These are phyloP conservation scores for Pemphigus obesinymphae DNA, from an alignment of 1,140 invertebrate genomes.

Conservation along the genomic window DNA sequence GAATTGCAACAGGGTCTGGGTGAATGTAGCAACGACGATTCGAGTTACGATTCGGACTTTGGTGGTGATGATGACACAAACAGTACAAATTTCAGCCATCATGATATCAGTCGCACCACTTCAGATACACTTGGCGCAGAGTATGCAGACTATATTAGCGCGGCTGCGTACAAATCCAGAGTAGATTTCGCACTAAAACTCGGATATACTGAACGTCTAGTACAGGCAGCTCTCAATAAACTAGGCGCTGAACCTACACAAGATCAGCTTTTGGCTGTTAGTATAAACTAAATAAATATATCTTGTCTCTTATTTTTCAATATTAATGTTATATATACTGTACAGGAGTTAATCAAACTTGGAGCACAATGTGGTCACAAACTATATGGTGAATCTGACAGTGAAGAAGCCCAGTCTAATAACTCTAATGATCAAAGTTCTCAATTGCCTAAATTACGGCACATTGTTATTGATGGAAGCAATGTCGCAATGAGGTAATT, in stretches of 20 bases:
- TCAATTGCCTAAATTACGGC: slow-evolving; percentile 56
- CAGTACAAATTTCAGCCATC: slow-evolving; percentile 51
- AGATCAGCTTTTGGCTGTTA: slow-evolving; percentile 76
- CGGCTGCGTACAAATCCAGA: slow-evolving; percentile 52
- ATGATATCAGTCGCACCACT: slow-evolving; percentile 72
- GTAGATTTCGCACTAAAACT: slow-evolving; percentile 82
- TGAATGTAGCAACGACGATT: slow-evolving; percentile 63
- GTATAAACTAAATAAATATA: slow-evolving; percentile 44
- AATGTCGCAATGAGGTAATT: slow-evolving; percentile 92
- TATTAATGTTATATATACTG: background rate
- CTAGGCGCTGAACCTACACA: slow-evolving; percentile 75
- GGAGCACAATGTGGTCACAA: slow-evolving; percentile 53
- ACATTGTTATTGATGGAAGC: slow-evolving; percentile 93
- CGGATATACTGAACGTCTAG: slow-evolving; percentile 82
- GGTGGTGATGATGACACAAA: slow-evolving; percentile 60
- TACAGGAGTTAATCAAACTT: slow-evolving; percentile 67
- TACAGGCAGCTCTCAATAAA: slow-evolving; percentile 76
- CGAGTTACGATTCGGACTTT: slow-evolving; percentile 81
- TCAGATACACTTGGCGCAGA: slow-evolving; percentile 79
- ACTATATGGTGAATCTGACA: slow-evolving; percentile 16
- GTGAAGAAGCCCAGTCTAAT: background rate
- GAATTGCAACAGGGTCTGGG: slow-evolving; percentile 16
- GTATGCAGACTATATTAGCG: slow-evolving; percentile 69
- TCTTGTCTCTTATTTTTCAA: too few relatives aligned
- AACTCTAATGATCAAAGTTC: background rate